These are phyloP conservation scores for Drosophila neutralis DNA, from an alignment of 2,888 invertebrate species.

Conservation along the genomic window DNA sequence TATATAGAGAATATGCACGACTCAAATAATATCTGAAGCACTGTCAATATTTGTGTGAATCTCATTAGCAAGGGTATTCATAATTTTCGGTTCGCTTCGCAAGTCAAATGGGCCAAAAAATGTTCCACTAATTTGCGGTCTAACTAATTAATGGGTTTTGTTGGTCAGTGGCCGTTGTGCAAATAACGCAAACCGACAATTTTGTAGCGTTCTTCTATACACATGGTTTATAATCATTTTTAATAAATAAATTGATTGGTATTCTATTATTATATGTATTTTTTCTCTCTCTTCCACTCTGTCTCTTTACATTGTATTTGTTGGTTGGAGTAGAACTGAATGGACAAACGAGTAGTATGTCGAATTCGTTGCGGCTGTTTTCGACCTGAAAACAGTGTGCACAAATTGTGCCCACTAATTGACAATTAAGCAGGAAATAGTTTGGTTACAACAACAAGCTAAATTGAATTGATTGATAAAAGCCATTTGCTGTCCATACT, in stretches of 20 bases:
- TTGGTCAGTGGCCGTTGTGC: constrained; percentile 27
- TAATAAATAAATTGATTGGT: constrained; percentile 71
- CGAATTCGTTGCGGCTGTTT: constrained; percentile 67
- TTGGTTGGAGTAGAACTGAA: constrained; percentile 12
- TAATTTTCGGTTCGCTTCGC: constrained; percentile 14
- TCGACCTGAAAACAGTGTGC: constrained; percentile 53
- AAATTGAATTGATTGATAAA: constrained; percentile 77
- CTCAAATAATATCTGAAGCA: not conserved
- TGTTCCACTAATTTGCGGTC: constrained; percentile 77
- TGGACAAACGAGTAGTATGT: constrained; percentile 15
- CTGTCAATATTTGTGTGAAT: not conserved
- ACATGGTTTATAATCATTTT: constrained; percentile 37
- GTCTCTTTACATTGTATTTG: not conserved
- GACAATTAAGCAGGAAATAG: constrained; percentile 77
- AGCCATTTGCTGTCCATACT: constrained; percentile 43
- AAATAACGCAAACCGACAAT: constrained; percentile 37
- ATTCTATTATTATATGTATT: constrained; percentile 38
- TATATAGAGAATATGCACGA: not conserved
- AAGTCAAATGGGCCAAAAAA: constrained; percentile 41
- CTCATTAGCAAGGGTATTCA: constrained; percentile 12
- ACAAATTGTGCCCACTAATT: constrained; percentile 73
- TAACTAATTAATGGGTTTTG: constrained; percentile 72
- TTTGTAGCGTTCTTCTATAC: constrained; percentile 16
- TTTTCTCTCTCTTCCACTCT: not conserved
- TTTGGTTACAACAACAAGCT: constrained; percentile 54